Percentiles rank a stretch among this genome's conserved stretches.
Evolutionary conservation across 2,113 vertebrate genomes (phyloP).

Genomic region (Callopanchax toddi): DNA sequence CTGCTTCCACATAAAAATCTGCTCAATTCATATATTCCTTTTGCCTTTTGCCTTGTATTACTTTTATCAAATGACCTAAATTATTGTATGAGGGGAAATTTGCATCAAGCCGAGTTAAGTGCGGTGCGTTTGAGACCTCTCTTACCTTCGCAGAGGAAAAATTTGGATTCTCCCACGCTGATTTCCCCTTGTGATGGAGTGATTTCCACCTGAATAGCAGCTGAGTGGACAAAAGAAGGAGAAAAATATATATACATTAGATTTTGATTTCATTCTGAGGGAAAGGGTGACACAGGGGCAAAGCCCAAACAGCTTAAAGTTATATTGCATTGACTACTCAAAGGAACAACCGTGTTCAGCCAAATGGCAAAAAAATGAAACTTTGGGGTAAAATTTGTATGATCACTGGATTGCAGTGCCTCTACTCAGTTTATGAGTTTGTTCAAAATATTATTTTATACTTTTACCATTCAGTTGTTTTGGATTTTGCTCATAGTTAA

Average conservation of each 20-base stretch:
- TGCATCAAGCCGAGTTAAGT: constrained; percentile 14
- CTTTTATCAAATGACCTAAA: constrained; percentile 16
- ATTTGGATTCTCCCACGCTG: constrained; percentile 97
- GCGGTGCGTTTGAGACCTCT: constrained; percentile 4
- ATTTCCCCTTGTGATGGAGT: constrained; percentile 94
- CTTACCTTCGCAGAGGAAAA: constrained; percentile 96
- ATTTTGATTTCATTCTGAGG: constrained; percentile 1
- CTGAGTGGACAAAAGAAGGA: constrained; percentile 69
- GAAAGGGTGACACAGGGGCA: constrained; percentile 21
- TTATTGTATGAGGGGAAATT: constrained; percentile 8
- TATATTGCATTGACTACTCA: constrained; percentile 34
- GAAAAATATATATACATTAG: constrained; percentile 60
- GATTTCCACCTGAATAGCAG: constrained; percentile 93
- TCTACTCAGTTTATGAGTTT: constrained; percentile 22
- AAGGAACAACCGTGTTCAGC: constrained; percentile 23
- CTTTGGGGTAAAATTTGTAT: constrained; percentile 30
- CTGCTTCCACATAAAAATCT: constrained; percentile 18
- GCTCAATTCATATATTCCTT: constrained; percentile 4
- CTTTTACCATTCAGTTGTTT: background rate
- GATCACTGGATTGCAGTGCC: constrained; percentile 38
- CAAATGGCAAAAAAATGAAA: constrained; percentile 30
- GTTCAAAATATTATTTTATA: background rate
- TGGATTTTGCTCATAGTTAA: background rate
- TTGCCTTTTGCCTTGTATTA: background rate
- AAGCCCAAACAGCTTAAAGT: constrained; percentile 22